Base-by-base conservation (phyloP, 2,797 vertebrate genomes). In the Salarias fasciatus region DNA sequence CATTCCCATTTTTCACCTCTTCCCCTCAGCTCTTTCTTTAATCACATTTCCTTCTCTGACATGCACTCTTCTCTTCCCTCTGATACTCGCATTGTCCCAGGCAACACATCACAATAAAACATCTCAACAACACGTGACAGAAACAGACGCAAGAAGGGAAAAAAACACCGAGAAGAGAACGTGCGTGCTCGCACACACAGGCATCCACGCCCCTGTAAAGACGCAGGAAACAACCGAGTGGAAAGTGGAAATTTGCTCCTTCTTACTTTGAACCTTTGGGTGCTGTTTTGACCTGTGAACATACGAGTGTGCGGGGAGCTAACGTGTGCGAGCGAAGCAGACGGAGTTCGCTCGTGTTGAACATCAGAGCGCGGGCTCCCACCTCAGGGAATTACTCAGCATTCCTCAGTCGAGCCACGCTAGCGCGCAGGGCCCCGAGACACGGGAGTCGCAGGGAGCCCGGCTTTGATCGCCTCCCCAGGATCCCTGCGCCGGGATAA, bases 341-440 rank as follows among this genome's bases (percentile, higher is more conserved):
- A 57, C 41, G 46, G 61, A 41, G 61, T 56, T 60, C 13, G 46
- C 50, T 44, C 51, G 52, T 28, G n/a, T 36, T 41, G 33, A 82
- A 76, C 72, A 83, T 72, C 53, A 74, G 53, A 81, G 72, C 44
- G n/a, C 55, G 45, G 62, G 61, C 41, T 70, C 47, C 40, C 52
- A 83, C 80, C 84, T 63, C 41, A 74, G 75, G 77, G 85, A 88
- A 80, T 79, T 75, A 77, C 73, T 73, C 79, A 69, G 83, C 79
- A 80, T 82, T 86, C 74, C 72, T 76, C 46, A 41, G 65, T 74
- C 11, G 37, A 51, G 45, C 38, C 8, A 18, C 3, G 14, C 72
- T 71, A 66, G 62, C 12, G 8, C 33, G 43, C 50, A 63, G 66
- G 53, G 68, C 75, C 73, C 29, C 50, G 18, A 77, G 75, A 77